A percentile compares a stretch with the other conserved stretches of the same genome.
These are phyloP conservation scores for Lissonota sp. DNA, from an alignment of 2,888 invertebrate genomes.

Conservation along the genomic window DNA sequence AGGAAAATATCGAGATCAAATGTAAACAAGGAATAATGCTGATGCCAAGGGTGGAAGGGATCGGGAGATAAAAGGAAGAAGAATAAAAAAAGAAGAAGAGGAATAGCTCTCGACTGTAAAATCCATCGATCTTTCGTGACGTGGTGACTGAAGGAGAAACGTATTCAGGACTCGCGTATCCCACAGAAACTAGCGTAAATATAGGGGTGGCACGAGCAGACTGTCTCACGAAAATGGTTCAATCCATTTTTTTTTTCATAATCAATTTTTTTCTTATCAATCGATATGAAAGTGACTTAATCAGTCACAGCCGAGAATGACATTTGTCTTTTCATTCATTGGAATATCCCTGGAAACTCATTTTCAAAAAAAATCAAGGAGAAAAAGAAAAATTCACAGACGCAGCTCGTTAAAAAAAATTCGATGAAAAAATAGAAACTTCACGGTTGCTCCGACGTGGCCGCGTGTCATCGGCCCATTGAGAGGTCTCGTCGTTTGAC, in stretches of 20 bases:
- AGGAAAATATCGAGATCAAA: conserved; percentile 18
- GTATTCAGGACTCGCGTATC: background rate
- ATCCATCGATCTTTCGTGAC: conserved; percentile 29
- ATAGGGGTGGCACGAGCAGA: background rate
- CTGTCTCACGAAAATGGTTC: background rate
- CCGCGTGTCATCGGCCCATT: too few relatives aligned
- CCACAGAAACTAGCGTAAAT: background rate
- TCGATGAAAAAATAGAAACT: background rate
- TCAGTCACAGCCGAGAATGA: background rate
- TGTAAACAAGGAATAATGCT: conserved; percentile 16
- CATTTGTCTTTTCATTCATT: too few relatives aligned
- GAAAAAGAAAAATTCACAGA: background rate
- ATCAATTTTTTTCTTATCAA: background rate
- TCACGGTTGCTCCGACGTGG: too few relatives aligned
- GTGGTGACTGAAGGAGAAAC: background rate
- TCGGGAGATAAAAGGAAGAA: conserved; percentile 24
- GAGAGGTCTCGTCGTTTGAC: too few relatives aligned
- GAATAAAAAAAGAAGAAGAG: conserved; percentile 6
- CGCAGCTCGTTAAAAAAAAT: background rate
- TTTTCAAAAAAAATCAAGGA: too few relatives aligned
- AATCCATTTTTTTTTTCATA: conserved; percentile 9
- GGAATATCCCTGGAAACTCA: too few relatives aligned
- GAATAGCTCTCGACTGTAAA: conserved; percentile 10
- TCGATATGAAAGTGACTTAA: conserved; percentile 5
- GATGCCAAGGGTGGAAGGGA: conserved; percentile 9